Conservation (phyloP, 2,113 vertebrate genomes). For the Callipepla squamata region DNA sequence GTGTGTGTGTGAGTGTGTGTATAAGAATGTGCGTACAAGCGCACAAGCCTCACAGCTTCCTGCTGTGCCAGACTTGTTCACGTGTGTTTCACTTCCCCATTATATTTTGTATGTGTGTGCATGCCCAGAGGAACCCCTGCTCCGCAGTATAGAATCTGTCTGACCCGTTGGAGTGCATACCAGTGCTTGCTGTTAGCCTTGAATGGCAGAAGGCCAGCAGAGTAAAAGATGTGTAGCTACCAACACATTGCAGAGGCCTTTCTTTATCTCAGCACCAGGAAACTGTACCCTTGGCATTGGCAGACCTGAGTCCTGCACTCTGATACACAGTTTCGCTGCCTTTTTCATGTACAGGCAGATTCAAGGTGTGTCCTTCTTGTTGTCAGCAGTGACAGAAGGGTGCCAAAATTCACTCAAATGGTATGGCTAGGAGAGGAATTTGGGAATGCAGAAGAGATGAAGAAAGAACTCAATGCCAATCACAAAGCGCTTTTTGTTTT, state of each 20-base stretch:
- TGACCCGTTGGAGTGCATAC: constrained; percentile 13
- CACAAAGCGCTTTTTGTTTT: not conserved
- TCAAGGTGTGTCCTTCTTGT: constrained; percentile 22
- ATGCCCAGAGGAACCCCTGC: not conserved
- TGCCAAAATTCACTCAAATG: constrained; percentile 54
- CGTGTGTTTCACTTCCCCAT: not conserved
- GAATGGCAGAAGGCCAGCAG: constrained; percentile 19
- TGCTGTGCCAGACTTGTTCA: not conserved
- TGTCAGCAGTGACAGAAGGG: constrained; percentile 30
- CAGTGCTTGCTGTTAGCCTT: not conserved
- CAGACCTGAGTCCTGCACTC: constrained; percentile 7
- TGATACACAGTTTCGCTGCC: not conserved
- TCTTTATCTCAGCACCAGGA: constrained; percentile 14
- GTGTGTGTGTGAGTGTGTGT: not conserved
- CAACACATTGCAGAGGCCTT: not conserved
- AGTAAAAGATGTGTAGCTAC: constrained; percentile 17
- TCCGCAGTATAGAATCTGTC: not conserved
- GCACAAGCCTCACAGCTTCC: not conserved
- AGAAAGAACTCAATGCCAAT: constrained; percentile 47
- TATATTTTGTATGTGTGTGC: fast-evolving
- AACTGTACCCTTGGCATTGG: not conserved
- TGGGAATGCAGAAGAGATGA: not conserved
- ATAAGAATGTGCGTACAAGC: not conserved
- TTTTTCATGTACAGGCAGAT: constrained; percentile 21
- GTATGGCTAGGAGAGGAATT: constrained; percentile 19